Evolutionary conservation across 2,888 invertebrate species (phyloP).

Genomic region (Prenolepis imparis): DNA sequence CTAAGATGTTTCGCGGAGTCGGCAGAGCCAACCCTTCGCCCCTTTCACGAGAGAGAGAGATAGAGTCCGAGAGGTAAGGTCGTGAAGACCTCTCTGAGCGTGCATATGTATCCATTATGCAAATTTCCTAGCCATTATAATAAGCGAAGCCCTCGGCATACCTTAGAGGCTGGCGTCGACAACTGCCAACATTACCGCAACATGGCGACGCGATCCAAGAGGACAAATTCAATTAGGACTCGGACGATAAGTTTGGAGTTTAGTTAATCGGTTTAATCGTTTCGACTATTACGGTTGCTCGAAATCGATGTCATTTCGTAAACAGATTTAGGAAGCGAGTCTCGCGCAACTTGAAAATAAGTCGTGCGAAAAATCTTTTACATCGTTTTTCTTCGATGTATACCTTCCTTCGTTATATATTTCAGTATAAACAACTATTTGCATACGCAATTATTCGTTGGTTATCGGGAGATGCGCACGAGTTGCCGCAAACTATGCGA

Average conservation of each 20-base stretch:
- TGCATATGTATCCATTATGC: slow-evolving; percentile 86
- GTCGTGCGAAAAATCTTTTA: background rate
- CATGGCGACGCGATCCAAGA: slow-evolving; percentile 80
- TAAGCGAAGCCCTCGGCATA: slow-evolving; percentile 84
- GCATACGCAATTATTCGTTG: slow-evolving; percentile 22
- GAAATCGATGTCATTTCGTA: slow-evolving; percentile 43
- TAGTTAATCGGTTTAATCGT: slow-evolving; percentile 75
- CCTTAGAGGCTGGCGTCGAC: slow-evolving; percentile 80
- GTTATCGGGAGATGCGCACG: background rate
- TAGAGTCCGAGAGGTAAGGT: slow-evolving; percentile 70
- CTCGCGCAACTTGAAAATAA: background rate
- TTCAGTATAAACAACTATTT: background rate
- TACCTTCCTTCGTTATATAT: background rate
- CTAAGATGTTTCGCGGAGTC: slow-evolving; percentile 82
- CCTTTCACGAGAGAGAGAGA: slow-evolving; percentile 43
- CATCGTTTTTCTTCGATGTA: too few relatives aligned
- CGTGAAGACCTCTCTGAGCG: slow-evolving; percentile 79
- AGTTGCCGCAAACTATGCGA: slow-evolving; percentile 42
- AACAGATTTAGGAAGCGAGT: background rate
- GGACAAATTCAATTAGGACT: slow-evolving; percentile 84
- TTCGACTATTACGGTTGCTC: slow-evolving; percentile 67
- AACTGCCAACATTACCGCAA: slow-evolving; percentile 84
- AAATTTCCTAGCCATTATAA: slow-evolving; percentile 85
- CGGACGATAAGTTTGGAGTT: slow-evolving; percentile 81
- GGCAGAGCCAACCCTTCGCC: slow-evolving; percentile 73